phyloP scores from a whole-genome alignment of 1,140 invertebrate species.

The Anastrepha ludens region DNA sequence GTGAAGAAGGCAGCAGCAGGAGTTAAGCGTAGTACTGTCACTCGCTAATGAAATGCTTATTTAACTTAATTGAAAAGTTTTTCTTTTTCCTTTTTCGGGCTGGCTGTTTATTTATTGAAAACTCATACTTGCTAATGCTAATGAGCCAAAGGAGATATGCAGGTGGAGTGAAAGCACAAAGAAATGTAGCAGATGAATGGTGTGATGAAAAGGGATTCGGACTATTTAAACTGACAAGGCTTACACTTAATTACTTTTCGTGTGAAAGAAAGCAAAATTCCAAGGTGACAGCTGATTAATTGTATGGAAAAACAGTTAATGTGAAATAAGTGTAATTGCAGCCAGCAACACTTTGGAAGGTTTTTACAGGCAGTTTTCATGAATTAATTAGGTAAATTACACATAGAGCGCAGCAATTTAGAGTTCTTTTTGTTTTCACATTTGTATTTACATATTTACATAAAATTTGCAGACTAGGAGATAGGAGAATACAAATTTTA shows the following conservation, averaged over 20 bases:
- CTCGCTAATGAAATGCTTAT: constrained; percentile 26
- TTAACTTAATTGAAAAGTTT: constrained; percentile 41
- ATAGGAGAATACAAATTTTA: too few relatives aligned
- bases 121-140: not conserved
- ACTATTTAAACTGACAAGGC: not conserved
- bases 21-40: constrained; percentile 7
- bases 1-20: not conserved
- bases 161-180: not conserved
- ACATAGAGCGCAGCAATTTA: too few relatives aligned
- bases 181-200: not conserved
- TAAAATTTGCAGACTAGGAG: too few relatives aligned
- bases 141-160: too few relatives aligned
- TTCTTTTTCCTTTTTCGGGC: not conserved
- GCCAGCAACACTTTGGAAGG: not conserved
- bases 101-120: constrained; percentile 15
- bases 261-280: not conserved
- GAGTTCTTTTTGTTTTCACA: too few relatives aligned
- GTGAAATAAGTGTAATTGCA: not conserved
- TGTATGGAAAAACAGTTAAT: not conserved
- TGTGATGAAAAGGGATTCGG: not conserved
- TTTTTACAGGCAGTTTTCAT: not conserved
- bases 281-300: not conserved
- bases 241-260: not conserved
- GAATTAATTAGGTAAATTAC: not conserved
- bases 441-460: too few relatives aligned